Conservation (phyloP, 2,888 invertebrate genomes). For the Drosophila sordidula region DNA sequence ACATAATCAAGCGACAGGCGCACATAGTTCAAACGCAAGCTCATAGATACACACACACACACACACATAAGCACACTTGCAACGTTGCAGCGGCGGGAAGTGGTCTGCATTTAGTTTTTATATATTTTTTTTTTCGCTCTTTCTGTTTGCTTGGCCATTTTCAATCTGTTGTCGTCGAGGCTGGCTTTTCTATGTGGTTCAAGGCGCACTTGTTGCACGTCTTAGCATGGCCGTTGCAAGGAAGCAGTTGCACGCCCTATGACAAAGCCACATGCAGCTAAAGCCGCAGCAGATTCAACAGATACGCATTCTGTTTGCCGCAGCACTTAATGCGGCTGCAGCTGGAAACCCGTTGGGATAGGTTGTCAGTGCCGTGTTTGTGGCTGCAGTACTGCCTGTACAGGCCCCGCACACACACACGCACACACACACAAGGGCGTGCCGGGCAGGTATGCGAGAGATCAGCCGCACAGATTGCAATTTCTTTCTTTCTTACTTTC, state of each 20-base stretch:
- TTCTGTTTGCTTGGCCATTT: slow-evolving; percentile 41
- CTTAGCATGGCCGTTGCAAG: slow-evolving; percentile 32
- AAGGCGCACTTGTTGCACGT: slow-evolving; percentile 74
- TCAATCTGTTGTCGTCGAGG: slow-evolving; percentile 39
- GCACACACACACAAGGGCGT: slow-evolving; percentile 40
- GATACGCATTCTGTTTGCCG: slow-evolving; percentile 26
- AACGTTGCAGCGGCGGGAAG: slow-evolving; percentile 23
- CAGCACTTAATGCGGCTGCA: slow-evolving; percentile 46
- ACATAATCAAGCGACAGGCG: slow-evolving; percentile 43
- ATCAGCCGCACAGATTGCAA: slow-evolving; percentile 64
- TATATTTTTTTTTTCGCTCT: slow-evolving; percentile 9
- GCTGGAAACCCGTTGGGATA: slow-evolving; percentile 76
- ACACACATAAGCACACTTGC: slow-evolving; percentile 2
- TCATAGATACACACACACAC: slow-evolving; percentile 22
- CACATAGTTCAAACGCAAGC: slow-evolving; percentile 29
- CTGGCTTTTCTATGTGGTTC: slow-evolving; percentile 43
- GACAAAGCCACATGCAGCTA: slow-evolving; percentile 39
- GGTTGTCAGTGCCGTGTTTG: slow-evolving; percentile 53
- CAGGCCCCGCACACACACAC: not conserved
- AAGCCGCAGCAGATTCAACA: slow-evolving; percentile 15
- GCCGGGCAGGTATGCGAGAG: slow-evolving; percentile 58
- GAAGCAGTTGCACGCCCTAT: slow-evolving; percentile 59
- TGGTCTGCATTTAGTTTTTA: slow-evolving; percentile 33
- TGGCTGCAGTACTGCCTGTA: slow-evolving; percentile 11
- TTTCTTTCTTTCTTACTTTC: slow-evolving; percentile 67